A percentile compares a stretch with the other conserved stretches of the same genome.
Conservation (phyloP, 2,113 vertebrate species). For the Piliocolobus tephrosceles region DNA sequence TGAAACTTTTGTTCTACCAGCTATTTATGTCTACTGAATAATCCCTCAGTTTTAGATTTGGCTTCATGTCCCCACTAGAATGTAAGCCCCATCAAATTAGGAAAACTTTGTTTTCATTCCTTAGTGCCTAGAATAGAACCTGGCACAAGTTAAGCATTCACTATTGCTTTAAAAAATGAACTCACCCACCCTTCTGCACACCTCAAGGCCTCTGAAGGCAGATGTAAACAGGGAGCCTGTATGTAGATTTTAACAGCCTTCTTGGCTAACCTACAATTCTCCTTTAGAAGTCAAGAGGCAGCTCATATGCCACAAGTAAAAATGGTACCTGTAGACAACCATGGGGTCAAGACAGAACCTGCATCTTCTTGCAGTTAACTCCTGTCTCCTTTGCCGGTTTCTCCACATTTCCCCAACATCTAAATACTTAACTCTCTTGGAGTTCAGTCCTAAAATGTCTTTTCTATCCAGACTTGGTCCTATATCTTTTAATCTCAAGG, state of each 20-base stretch:
- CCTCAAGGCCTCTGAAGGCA: not conserved
- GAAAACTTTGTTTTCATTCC: not conserved
- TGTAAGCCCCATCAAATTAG: not conserved
- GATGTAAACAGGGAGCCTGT: not conserved
- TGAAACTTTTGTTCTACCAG: not conserved
- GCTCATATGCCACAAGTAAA: not conserved
- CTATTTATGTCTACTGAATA: not conserved
- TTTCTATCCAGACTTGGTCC: not conserved
- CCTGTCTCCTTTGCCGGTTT: not conserved
- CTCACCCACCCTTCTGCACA: not conserved
- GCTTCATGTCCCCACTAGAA: not conserved
- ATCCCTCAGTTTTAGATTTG: not conserved
- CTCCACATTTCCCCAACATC: not conserved
- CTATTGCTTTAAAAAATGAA: conserved; percentile 13
- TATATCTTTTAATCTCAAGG: not conserved
- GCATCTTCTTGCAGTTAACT: not conserved
- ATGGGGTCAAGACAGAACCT: not conserved
- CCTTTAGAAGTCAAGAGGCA: not conserved
- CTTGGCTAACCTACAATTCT: not conserved
- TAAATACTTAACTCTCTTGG: not conserved
- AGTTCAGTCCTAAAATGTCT: not conserved
- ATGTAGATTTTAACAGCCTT: not conserved
- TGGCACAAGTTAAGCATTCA: not conserved
- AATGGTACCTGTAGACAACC: not conserved
- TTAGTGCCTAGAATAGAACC: not conserved